phyloP scores from a whole-genome alignment of 2,888 invertebrate genomes.

The Agrochola lota region DNA sequence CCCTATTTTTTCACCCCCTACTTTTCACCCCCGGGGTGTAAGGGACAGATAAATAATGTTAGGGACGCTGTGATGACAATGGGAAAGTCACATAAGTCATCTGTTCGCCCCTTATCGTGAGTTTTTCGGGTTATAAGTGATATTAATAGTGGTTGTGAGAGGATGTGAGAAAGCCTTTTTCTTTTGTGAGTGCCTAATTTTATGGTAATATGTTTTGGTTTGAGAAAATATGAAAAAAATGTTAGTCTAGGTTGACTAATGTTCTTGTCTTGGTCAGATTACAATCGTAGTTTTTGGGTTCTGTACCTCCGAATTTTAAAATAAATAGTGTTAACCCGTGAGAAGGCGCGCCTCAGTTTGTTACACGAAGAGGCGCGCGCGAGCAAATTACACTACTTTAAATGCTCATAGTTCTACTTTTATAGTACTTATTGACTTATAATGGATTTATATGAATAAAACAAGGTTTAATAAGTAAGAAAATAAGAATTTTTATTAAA shows the following conservation, averaged over 20 bases:
- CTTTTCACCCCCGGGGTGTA: constrained; percentile 44
- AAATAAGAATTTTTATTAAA: too few species aligned
- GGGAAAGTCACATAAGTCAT: constrained; percentile 57
- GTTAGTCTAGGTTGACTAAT: background rate
- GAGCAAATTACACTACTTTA: too few species aligned
- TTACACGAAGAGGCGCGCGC: too few species aligned
- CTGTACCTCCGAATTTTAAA: too few species aligned
- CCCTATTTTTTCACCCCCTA: constrained; percentile 48
- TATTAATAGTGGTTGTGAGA: constrained; percentile 48
- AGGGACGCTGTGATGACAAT: constrained; percentile 57
- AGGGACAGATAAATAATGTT: constrained; percentile 62
- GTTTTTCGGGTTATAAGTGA: constrained; percentile 53
- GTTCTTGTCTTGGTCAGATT: background rate
- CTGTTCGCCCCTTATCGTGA: constrained; percentile 47
- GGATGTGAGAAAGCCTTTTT: constrained; percentile 27
- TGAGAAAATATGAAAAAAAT: constrained; percentile 13
- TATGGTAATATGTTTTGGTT: constrained; percentile 43
- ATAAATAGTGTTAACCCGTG: too few species aligned
- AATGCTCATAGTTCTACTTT: too few species aligned
- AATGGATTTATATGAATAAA: too few species aligned
- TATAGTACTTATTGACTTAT: too few species aligned
- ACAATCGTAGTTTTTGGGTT: too few species aligned
- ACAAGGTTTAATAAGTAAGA: too few species aligned
- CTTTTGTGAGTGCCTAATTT: constrained; percentile 40
- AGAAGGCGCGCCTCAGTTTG: too few species aligned